These are phyloP conservation scores for Julus scandinavius DNA, from an alignment of 2,888 invertebrate species.

Conservation along the genomic window DNA sequence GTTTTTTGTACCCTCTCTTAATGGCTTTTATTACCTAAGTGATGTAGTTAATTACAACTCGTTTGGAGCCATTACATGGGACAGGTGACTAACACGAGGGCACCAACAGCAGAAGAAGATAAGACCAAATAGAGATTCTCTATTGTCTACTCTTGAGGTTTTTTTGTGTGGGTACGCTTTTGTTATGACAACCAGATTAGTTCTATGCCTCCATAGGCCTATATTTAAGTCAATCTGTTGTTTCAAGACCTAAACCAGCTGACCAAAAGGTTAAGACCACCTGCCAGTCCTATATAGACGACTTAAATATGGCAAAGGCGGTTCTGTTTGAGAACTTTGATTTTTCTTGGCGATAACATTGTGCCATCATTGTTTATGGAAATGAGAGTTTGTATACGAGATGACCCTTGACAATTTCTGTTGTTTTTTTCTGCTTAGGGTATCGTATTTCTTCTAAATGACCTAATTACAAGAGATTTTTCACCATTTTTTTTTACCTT, in stretches of 20 bases:
- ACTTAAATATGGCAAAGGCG: slow-evolving; percentile 17
- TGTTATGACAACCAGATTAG: slow-evolving; percentile 1
- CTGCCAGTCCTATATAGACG: neutral
- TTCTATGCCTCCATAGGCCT: neutral
- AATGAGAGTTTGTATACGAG: neutral
- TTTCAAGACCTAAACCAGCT: neutral
- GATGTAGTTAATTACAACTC: slow-evolving; percentile 14
- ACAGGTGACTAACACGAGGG: slow-evolving; percentile 19
- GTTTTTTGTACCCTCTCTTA: neutral
- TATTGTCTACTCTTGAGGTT: neutral
- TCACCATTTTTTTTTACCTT: neutral
- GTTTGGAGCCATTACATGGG: slow-evolving; percentile 13
- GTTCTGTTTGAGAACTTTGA: neutral
- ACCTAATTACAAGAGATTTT: slow-evolving; percentile 1
- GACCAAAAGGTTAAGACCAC: slow-evolving; percentile 15
- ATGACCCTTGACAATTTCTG: slow-evolving; percentile 28
- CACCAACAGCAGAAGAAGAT: neutral
- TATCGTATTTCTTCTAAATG: slow-evolving; percentile 10
- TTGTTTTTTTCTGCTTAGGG: neutral
- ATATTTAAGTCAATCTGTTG: neutral
- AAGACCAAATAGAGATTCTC: neutral
- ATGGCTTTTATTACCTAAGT: slow-evolving; percentile 38
- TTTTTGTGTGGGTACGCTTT: neutral
- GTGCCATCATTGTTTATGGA: slow-evolving; percentile 34
- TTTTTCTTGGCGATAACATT: neutral